Base-by-base conservation (phyloP, 1,140 invertebrate species). In the Ceratina japonica region DNA sequence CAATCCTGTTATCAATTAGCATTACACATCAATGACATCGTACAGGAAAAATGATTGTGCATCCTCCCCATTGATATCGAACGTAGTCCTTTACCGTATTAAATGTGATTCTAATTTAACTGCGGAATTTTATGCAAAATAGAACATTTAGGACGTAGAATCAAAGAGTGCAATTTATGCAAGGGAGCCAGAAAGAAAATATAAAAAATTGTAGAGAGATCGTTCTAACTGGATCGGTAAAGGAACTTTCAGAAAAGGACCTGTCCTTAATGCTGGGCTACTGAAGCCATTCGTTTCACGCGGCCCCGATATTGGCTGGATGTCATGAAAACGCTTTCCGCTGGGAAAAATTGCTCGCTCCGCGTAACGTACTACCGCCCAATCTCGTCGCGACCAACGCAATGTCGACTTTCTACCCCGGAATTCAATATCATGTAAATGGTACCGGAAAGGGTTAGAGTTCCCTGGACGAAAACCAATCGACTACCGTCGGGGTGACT, bases 381-480 rank as follows among this genome's bases (percentile, higher is more conserved):
- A 74, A 81, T 84, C 37, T 71, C 31, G 52, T 24, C 63, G n/a
- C 68, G 37, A 61, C 49, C 54, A 83, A 75, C 49, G 64, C 54
- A 83, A 75, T 31, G 64, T 62, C 58, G 76, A 66, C 75, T 82
- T 58, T 44, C 62, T 51, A 27, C 64, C 16, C 18, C 16, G 58
- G 27, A 31, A 83, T 79, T 79, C 71, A 83, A 75, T 84, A 83
- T 75, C 70, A 80, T 63, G 80, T 75, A 84, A 82, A 84, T 82
- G 27, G 54, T 70, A 54, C 16, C 54, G 70, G 24, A 59, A 66
- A 72, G 64, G 66, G 68, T 68, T 61, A 49, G 20, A 20, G 51
- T 22, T 20, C 22, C 22, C 54, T 56, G 64, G 52, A 64, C 63
- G 62, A 56, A 79, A 82, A 79, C 44, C 75, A 74, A 83, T 83